Evolutionary conservation across 2,888 invertebrate genomes (phyloP), one percentile per base, ranked within the genome.

Genomic region (Myopa testacea): DNA sequence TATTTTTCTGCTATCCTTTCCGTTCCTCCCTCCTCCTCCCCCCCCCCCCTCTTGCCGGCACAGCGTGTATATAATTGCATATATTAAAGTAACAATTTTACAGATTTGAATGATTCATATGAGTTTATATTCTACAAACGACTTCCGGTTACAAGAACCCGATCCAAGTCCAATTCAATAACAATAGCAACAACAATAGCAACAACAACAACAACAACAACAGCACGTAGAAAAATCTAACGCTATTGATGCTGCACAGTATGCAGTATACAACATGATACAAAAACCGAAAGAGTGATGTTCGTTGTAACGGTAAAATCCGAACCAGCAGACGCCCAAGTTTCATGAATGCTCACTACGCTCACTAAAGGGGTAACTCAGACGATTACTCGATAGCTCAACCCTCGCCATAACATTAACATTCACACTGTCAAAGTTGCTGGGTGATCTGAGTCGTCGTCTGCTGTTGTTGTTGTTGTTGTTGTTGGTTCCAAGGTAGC

Each of bases 51-150:
- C 26, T 26, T 26, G 26, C 1, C 26, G 2, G 1, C 26, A 26
- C 26, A 26, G 2, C 1, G 26, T 26, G 26, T 26, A 26, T 26
- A 26, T 26, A 26, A 26, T 26, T 26, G 2, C 26, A 26, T 26
- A 5, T 55, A 55, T 55, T n/a, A 5, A 55, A 55, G 14, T 26
- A 26, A 26, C 26, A 26, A 26, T 26, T 26, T 16, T 26, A n/a
- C 62, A 26, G 5, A 14, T 26, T 19, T 16, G 14, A 55, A 62
- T n/a, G 65, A 65, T n/a, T 10, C 34, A 34, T 5, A 34, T 26
- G 52, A 65, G 70, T 37, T 75, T 34, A 72, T 71, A 78, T 75
- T 80, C 62, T 73, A 77, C 78, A 78, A 79, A 80, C 75, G 69
- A 80, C 69, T 78, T 80, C 77, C 78, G 75, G 6, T 70, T 62